These are phyloP conservation scores for Nicator chloris DNA, from an alignment of 2,113 vertebrate genomes.

Conservation along the genomic window DNA sequence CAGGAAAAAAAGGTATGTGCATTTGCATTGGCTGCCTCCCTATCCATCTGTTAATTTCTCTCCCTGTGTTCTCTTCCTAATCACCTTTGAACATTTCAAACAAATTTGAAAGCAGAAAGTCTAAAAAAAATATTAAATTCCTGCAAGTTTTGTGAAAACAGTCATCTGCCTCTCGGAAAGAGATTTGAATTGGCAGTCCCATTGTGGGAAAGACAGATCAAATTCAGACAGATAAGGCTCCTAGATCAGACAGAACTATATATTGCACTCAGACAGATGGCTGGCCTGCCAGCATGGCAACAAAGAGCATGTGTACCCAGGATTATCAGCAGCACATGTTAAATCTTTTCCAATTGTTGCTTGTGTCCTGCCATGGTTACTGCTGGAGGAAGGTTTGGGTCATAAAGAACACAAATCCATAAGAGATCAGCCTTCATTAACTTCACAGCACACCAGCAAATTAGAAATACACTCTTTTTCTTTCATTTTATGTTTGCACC, in stretches of 20 bases:
- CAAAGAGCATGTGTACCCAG: background rate
- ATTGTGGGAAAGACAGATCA: background rate
- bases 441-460: background rate
- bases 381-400: background rate
- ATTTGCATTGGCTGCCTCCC: background rate
- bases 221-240: slow-evolving; percentile 11
- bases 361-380: background rate
- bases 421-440: background rate
- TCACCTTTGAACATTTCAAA: slow-evolving; percentile 13
- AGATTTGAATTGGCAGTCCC: background rate
- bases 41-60: slow-evolving; percentile 11
- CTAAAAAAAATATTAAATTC: background rate
- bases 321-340: background rate
- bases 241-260: slow-evolving; percentile 30
- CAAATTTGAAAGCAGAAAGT: background rate
- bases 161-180: background rate
- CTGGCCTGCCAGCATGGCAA: slow-evolving; percentile 7
- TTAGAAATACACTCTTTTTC: background rate
- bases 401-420: background rate
- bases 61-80: background rate
- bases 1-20: background rate
- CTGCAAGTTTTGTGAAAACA: slow-evolving; percentile 9
- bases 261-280: slow-evolving; percentile 27
- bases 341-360: background rate
- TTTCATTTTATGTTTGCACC: background rate